Evolutionary conservation across 1,140 invertebrate genomes (phyloP), one percentile per base, ranked within the genome.

Genomic region (Gryllus bimaculatus): DNA sequence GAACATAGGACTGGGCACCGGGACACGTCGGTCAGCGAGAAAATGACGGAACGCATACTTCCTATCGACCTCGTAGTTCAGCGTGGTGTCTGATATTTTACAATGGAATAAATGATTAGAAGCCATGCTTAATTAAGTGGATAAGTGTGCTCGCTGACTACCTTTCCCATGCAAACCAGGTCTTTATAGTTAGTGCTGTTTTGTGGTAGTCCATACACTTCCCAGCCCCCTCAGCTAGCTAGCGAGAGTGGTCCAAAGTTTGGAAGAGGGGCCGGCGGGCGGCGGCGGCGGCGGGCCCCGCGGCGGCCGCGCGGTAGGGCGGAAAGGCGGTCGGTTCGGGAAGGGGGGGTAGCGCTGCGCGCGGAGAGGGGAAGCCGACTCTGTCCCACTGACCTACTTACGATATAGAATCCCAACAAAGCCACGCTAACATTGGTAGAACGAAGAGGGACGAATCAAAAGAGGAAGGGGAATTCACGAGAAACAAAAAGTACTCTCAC

Each of bases 331-430:
- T 39, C 76, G 54, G 26, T 15, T n/a, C 48, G 48, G 80, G 75
- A 48, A 21, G n/a, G n/a, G 54, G 78, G 85, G 82, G 85, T 85
- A 82, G 82, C 82, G 82, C 79, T 77, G 81, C 79, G 74, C 85
- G 85, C 85, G 85, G 84, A 85, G 83, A 84, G 83, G 87, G 83
- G 85, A 87, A 86, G 10, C 54, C 54, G 54, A 13, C 54, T 66
- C 54, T 88, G 88, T 87, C 91, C 91, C 88, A 92, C 90, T 92
- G 91, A 92, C 90, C 84, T 86, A 88, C 87, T 86, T 86, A 86
- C 49, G 54, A 66, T 47, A n/a, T 54, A n/a, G 39, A 48, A 76
- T 76, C 75, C 47, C 75, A 39, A 66, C 54, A 66, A 66, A 66
- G 54, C 10, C 54, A 66, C 18, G 54, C 54, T 66, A 66, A 66